A percentile compares a stretch with the other conserved stretches of the same genome.
Evolutionary conservation across 2,113 vertebrate genomes (phyloP).

Genomic region (Plectropomus leopardus): DNA sequence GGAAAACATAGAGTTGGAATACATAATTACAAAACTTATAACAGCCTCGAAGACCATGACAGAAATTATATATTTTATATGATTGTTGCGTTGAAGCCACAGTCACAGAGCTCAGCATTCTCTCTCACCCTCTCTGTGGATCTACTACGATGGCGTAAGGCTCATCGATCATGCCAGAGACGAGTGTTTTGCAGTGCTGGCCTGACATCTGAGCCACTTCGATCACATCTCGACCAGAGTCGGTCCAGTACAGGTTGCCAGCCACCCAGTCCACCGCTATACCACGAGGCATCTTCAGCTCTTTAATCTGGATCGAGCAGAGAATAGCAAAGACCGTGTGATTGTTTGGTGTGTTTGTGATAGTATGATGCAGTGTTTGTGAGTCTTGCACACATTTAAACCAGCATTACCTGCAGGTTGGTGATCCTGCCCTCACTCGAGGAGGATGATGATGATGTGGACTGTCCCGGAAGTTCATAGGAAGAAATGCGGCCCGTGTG

Average conservation of each 20-base stretch:
- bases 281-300: constrained; percentile 95
- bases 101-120: background rate
- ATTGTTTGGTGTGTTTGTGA: background rate
- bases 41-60: background rate
- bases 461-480: constrained; percentile 86
- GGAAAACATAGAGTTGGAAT: constrained; percentile 5
- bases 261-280: constrained; percentile 98
- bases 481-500: constrained; percentile 95
- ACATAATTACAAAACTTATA: background rate
- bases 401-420: constrained; percentile 88
- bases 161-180: constrained; percentile 98
- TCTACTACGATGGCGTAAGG: constrained; percentile 96
- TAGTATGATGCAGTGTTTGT: background rate
- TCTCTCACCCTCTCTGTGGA: constrained; percentile 90
- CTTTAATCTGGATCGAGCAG: constrained; percentile 87
- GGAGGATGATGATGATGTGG: constrained; percentile 68
- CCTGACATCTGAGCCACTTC: constrained; percentile 97
- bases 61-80: background rate
- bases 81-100: background rate
- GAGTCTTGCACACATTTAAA: background rate
- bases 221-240: constrained; percentile 95
- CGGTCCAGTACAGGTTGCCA: constrained; percentile 97
- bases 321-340: background rate
- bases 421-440: constrained; percentile 88
- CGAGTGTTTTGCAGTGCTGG: constrained; percentile 94